Percentiles rank a stretch among this genome's conserved stretches.
These are phyloP conservation scores for Lepilemur septentrionalis DNA, from an alignment of 2,797 vertebrate species.

Conservation along the genomic window DNA sequence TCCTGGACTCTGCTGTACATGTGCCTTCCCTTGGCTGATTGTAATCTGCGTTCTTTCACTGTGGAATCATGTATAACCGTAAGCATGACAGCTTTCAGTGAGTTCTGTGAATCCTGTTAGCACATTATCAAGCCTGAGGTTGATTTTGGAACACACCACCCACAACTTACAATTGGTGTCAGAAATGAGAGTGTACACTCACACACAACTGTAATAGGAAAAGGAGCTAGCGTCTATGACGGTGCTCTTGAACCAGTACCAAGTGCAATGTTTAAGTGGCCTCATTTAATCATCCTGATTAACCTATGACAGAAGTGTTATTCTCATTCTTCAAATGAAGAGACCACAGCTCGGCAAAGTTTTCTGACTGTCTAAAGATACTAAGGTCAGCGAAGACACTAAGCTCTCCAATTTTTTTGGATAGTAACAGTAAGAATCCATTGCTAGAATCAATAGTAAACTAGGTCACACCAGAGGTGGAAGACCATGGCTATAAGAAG, in stretches of 20 bases:
- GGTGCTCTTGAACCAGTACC: neutral
- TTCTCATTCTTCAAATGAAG: neutral
- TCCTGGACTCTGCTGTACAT: neutral
- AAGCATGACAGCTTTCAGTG: neutral
- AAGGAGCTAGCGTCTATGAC: neutral
- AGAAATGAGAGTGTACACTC: neutral
- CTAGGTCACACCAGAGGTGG: neutral
- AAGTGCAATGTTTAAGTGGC: neutral
- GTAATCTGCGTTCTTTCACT: neutral
- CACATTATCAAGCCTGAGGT: neutral
- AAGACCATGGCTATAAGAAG: neutral
- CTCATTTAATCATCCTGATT: neutral
- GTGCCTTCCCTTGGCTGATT: neutral
- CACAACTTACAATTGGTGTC: neutral
- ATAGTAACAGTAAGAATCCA: neutral
- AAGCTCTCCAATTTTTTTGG: neutral
- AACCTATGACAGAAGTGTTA: neutral
- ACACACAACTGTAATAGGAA: neutral
- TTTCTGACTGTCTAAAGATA: neutral
- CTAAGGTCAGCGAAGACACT: neutral
- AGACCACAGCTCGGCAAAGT: neutral
- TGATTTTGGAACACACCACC: neutral
- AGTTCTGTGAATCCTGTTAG: neutral
- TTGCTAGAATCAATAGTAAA: neutral
- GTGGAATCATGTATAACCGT: neutral